Evolutionary conservation across 2,113 vertebrate species (phyloP), one percentile per base, ranked within the genome.

Genomic region (Cebus imitator): DNA sequence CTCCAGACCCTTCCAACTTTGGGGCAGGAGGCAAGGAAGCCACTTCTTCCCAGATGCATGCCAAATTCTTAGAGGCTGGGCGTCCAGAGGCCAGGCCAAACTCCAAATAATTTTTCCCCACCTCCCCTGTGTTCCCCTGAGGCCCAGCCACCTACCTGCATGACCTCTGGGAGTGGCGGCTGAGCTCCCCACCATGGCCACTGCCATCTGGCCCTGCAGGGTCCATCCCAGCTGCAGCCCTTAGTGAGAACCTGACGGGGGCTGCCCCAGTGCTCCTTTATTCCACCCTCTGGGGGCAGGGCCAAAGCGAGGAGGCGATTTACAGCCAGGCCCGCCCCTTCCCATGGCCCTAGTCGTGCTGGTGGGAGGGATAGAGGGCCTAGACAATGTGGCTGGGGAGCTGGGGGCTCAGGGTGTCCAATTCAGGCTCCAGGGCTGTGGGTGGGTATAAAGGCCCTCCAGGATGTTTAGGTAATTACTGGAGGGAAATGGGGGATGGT

Each of bases 251-350:
- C 25, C 43, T 32, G 35, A 45, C 3, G 3, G 48, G 27, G 35
- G 48, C 12, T 20, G 8, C 57, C 32, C 45, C 2, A 2, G 0
- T 16, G 48, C 48, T 30, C 64, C 86, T 96, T 96, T 96, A 97
- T 96, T 86, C 73, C 30, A 2, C 76, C 14, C 55, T 80, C 17
- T 52, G n/a, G 12, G 61, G 79, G 87, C 21, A 32, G 57, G 72
- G 40, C 93, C 94, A 75, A 23, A 14, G 80, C 83, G 94, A 85
- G 93, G 93, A 40, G 92, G 87, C 20, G 88, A 82, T 64, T 45
- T 27, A 13, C 0, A 21, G 52, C 66, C 73, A 66, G 78, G 52
- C 50, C 86, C 64, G 14, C n/a, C 66, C 64, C 73, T 61, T 73
- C 40, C 21, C 18, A 5, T 5, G 7, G 30, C 16, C 68, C 32